Conservation (phyloP, 92 coral and sea anemone species). For the Nematostella vectensis region DNA sequence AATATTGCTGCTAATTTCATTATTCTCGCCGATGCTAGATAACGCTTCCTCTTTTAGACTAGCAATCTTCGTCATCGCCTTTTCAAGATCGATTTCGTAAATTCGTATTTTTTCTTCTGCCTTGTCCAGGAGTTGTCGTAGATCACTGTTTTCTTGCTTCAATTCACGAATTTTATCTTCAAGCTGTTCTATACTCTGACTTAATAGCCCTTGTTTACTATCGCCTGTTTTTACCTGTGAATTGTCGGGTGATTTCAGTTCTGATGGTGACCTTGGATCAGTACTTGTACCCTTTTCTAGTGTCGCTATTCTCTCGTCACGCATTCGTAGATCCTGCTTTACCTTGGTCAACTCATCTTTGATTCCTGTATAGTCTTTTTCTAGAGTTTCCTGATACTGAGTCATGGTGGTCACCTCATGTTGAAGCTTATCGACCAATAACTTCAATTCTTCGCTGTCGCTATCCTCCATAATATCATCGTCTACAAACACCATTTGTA, state of each 20-base stretch:
- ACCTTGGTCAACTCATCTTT: conserved; percentile 36
- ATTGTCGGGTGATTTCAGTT: conserved; percentile 22
- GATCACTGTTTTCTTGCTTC: conserved; percentile 52
- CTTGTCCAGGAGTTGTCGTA: conserved; percentile 53
- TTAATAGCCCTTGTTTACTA: not conserved
- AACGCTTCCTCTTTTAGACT: conserved; percentile 26
- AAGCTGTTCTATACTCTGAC: conserved; percentile 4
- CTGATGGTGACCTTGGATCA: conserved; percentile 27
- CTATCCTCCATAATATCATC: conserved; percentile 24
- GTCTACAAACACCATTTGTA: conserved; percentile 25
- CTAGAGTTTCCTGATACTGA: conserved; percentile 65
- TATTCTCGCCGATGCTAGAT: not conserved
- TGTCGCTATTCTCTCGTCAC: conserved; percentile 16
- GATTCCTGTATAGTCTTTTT: conserved; percentile 52
- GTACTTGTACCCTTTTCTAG: conserved; percentile 23
- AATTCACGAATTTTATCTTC: conserved; percentile 37
- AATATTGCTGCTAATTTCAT: conserved; percentile 2
- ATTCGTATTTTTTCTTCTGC: conserved; percentile 53
- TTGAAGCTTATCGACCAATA: conserved; percentile 37
- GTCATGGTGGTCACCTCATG: conserved; percentile 51
- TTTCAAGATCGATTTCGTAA: conserved; percentile 62
- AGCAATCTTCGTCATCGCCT: conserved; percentile 42
- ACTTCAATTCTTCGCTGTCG: conserved; percentile 23
- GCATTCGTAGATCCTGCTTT: conserved; percentile 16
- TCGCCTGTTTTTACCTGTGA: not conserved